Percentiles rank a stretch among this genome's conserved stretches.
Conservation (phyloP, 2,797 vertebrate species). For the Coilia nasus region DNA sequence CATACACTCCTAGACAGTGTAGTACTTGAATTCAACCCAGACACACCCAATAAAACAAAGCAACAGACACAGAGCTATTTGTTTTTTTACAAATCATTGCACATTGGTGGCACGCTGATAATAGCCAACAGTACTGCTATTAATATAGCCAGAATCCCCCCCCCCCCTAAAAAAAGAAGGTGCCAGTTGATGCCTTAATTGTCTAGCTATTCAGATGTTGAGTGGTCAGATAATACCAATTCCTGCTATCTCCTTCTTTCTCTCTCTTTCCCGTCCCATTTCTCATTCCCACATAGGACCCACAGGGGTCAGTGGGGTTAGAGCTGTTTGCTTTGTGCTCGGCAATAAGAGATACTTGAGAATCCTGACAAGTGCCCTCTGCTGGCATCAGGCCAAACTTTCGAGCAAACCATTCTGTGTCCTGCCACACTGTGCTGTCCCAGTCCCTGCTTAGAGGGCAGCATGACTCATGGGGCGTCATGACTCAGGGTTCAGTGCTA, state of each 20-base stretch:
- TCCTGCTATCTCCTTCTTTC: no score
- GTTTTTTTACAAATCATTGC: no score
- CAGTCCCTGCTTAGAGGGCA: neutral
- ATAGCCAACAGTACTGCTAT: no score
- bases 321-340: slow-evolving; percentile 30
- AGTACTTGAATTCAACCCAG: neutral
- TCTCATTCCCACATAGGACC: neutral
- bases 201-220: no score
- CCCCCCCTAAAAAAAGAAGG: neutral
- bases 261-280: no score
- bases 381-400: slow-evolving; percentile 44
- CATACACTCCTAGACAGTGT: neutral
- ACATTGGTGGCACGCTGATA: no score
- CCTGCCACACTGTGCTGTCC: slow-evolving; percentile 25
- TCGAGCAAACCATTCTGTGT: slow-evolving; percentile 47
- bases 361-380: slow-evolving; percentile 50
- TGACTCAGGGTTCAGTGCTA: neutral
- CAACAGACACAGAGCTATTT: no score
- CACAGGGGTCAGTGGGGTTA: neutral
- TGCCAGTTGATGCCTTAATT: slow-evolving; percentile 4
- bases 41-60: neutral
- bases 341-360: slow-evolving; percentile 39
- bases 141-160: slow-evolving; percentile 15
- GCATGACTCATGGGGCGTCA: neutral
- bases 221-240: no score